A percentile compares a stretch with the other conserved stretches of the same genome.
These are phyloP conservation scores for Magallana nippona DNA, from an alignment of 2,888 invertebrate species.

Conservation along the genomic window DNA sequence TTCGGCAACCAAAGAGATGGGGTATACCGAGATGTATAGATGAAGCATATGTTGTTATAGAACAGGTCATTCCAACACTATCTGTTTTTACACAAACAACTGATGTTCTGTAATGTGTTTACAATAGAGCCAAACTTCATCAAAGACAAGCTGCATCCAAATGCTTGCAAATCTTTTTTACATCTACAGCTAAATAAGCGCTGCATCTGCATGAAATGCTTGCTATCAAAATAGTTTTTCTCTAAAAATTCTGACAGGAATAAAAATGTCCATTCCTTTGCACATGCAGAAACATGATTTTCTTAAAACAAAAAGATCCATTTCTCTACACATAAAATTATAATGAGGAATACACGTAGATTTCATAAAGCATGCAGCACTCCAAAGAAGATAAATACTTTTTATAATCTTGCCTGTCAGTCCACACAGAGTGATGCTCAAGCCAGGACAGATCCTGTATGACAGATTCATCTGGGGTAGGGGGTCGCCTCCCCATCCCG, in stretches of 20 bases:
- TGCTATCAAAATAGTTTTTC: no score
- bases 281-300: no score
- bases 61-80: conserved; percentile 22
- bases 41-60: conserved; percentile 24
- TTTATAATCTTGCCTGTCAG: conserved; percentile 50
- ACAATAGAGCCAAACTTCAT: conserved; percentile 8
- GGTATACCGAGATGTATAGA: not conserved
- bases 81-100: conserved; percentile 23
- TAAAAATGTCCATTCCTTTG: no score
- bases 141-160: not conserved
- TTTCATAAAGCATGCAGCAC: conserved; percentile 25
- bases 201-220: not conserved
- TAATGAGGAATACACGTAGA: conserved; percentile 2
- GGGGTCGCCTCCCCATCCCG: conserved; percentile 38
- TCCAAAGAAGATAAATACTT: not conserved
- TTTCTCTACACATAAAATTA: not conserved
- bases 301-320: not conserved
- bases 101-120: conserved; percentile 5
- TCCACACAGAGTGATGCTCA: conserved; percentile 50
- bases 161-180: not conserved
- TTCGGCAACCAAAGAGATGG: not conserved
- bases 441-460: conserved; percentile 51
- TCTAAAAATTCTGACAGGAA: no score
- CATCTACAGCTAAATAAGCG: not conserved
- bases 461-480: conserved; percentile 52